Conservation (phyloP, 2,888 invertebrate species). For the Plusia festucae region DNA sequence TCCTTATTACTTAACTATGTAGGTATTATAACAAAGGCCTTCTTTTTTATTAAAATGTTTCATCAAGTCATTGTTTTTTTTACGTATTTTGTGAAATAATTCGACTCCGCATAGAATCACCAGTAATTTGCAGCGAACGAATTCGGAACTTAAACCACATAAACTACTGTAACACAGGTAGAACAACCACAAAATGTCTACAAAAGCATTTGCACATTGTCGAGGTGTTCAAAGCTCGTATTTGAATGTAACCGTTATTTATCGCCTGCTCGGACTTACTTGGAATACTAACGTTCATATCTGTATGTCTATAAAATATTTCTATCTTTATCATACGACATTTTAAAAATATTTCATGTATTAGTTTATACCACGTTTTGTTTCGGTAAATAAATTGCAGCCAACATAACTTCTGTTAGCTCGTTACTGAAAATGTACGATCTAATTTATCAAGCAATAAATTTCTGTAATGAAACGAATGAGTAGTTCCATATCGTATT, state of each 20-base stretch:
- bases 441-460: neutral
- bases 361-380: neutral
- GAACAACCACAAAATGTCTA: slow-evolving; percentile 16
- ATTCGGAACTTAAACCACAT: neutral
- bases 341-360: slow-evolving; percentile 19
- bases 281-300: slow-evolving; percentile 38
- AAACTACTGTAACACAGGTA: slow-evolving; percentile 21
- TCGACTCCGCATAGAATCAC: neutral
- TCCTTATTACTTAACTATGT: too few species aligned
- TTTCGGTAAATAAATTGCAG: neutral
- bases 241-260: slow-evolving; percentile 46
- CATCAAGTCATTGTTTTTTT: too few species aligned
- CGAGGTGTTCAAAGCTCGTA: slow-evolving; percentile 32
- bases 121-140: neutral
- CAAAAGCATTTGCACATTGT: slow-evolving; percentile 1
- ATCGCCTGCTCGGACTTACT: slow-evolving; percentile 31
- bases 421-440: neutral
- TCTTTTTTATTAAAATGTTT: too few species aligned
- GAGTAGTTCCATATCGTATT: slow-evolving; percentile 14
- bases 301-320: slow-evolving; percentile 32
- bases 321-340: slow-evolving; percentile 18
- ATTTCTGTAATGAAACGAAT: slow-evolving; percentile 7
- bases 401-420: neutral
- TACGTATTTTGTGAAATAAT: neutral
- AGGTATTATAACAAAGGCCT: too few species aligned